Evolutionary conservation across 2,888 invertebrate genomes (phyloP).

Genomic region (Trichopria drosophilae): DNA sequence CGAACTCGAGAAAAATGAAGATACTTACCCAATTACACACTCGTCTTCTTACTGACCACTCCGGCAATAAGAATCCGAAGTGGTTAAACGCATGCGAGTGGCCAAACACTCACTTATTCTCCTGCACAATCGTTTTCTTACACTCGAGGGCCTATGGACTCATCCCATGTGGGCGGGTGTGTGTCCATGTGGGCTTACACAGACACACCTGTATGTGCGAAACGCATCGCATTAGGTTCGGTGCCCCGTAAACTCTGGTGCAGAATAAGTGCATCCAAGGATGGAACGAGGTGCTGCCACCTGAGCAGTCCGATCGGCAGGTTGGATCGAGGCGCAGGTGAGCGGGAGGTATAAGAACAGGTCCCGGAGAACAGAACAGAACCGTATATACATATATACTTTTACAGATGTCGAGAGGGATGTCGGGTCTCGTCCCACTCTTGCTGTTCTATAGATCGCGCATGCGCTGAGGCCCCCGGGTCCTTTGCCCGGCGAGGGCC

Average conservation of each 20-base stretch:
- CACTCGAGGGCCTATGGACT: constrained; percentile 3
- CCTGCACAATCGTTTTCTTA: too few relatives aligned
- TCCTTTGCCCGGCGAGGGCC: constrained; percentile 39
- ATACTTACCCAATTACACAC: too few relatives aligned
- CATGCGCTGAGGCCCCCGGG: constrained; percentile 35
- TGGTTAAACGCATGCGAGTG: too few relatives aligned
- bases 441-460: constrained; percentile 18
- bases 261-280: too few relatives aligned
- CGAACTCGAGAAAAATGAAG: too few relatives aligned
- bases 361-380: too few relatives aligned
- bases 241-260: too few relatives aligned
- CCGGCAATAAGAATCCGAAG: too few relatives aligned
- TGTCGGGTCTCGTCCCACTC: constrained; percentile 36
- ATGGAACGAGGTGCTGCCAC: constrained; percentile 33
- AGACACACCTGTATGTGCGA: constrained; percentile 15
- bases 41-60: too few relatives aligned
- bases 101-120: too few relatives aligned
- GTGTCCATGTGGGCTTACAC: constrained; percentile 14
- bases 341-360: constrained; percentile 34
- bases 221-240: constrained; percentile 23
- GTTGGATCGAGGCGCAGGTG: constrained; percentile 29
- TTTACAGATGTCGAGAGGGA: constrained; percentile 41
- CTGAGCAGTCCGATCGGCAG: constrained; percentile 37
- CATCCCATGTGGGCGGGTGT: constrained; percentile 21
- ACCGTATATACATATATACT: too few relatives aligned